phyloP scores from a whole-genome alignment of 2,888 invertebrate species.

The Aspidapion aeneum region DNA sequence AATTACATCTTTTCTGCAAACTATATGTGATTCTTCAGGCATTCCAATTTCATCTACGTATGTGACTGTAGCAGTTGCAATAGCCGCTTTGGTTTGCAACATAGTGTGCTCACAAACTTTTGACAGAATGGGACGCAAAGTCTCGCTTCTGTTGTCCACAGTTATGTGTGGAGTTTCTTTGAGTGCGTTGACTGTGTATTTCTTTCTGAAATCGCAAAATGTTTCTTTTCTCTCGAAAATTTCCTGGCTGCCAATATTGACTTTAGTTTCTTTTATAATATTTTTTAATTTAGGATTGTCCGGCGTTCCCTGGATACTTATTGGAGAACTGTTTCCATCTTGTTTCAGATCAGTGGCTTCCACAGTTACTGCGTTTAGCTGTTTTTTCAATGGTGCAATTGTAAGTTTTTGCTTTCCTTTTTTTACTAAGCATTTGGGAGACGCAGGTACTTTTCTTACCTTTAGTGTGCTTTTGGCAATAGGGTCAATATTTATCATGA shows the following conservation, averaged over 20 bases:
- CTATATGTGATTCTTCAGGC: conserved; percentile 57
- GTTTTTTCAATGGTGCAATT: conserved; percentile 23
- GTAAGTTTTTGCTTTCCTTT: conserved; percentile 29
- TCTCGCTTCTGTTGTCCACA: conserved; percentile 67
- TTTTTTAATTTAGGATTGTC: conserved; percentile 55
- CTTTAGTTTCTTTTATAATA: conserved; percentile 15
- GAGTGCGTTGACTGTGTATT: conserved; percentile 29
- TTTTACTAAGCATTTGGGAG: conserved; percentile 17
- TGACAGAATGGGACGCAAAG: conserved; percentile 70
- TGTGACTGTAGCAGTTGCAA: conserved; percentile 72
- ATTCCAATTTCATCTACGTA: conserved; percentile 52
- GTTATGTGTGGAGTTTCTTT: conserved; percentile 58
- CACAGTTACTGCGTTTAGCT: conserved; percentile 20
- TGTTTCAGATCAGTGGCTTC: conserved; percentile 67
- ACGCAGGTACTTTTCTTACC: conserved; percentile 27
- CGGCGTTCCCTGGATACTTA: conserved; percentile 74
- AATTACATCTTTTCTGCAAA: conserved; percentile 70
- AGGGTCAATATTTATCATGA: conserved; percentile 20
- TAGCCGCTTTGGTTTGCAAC: conserved; percentile 70
- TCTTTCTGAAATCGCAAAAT: conserved; percentile 37
- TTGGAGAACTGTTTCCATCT: conserved; percentile 76
- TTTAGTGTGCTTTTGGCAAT: conserved; percentile 19
- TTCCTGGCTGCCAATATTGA: conserved; percentile 19
- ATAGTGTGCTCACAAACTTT: conserved; percentile 68
- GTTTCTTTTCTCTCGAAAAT: conserved; percentile 22